These are phyloP conservation scores for Sebastes itinus DNA, from an alignment of 2,797 vertebrate species.

Conservation along the genomic window DNA sequence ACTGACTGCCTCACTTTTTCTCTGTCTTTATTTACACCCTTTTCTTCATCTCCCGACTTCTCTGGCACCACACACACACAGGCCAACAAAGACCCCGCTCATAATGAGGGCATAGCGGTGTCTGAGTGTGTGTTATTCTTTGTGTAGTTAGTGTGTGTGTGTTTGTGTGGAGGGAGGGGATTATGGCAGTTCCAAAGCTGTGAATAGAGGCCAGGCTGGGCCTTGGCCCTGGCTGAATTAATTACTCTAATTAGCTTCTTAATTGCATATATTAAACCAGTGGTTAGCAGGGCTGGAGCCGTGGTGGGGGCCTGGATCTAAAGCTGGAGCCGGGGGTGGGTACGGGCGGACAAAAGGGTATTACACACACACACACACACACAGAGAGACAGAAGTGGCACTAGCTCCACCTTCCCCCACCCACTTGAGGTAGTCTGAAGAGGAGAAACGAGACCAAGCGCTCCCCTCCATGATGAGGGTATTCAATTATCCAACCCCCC, in stretches of 20 bases:
- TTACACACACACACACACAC: constrained; percentile 29
- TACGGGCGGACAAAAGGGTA: constrained; percentile 51
- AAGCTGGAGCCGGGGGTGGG: constrained; percentile 47
- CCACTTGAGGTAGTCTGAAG: constrained; percentile 68
- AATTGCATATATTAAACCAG: constrained; percentile 86
- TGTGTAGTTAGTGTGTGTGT: constrained; percentile 46
- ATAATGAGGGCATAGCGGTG: constrained; percentile 72
- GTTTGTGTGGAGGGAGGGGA: constrained; percentile 66
- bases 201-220: constrained; percentile 81
- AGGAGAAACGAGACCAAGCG: constrained; percentile 59
- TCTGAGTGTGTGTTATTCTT: constrained; percentile 67
- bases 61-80: constrained; percentile 67
- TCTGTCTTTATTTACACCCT: constrained; percentile 72
- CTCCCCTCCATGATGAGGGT: constrained; percentile 41
- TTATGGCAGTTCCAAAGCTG: constrained; percentile 81
- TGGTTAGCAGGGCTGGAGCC: constrained; percentile 73
- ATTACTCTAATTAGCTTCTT: constrained; percentile 87
- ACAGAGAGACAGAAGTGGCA: not conserved
- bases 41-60: constrained; percentile 74
- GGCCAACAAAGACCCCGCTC: constrained; percentile 71
- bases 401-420: constrained; percentile 36
- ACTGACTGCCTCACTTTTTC: constrained; percentile 70
- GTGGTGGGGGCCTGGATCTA: constrained; percentile 55
- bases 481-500: constrained; percentile 65
- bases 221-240: constrained; percentile 82